Conservation (phyloP, 2,797 vertebrate genomes). For the Lacerta agilis region DNA sequence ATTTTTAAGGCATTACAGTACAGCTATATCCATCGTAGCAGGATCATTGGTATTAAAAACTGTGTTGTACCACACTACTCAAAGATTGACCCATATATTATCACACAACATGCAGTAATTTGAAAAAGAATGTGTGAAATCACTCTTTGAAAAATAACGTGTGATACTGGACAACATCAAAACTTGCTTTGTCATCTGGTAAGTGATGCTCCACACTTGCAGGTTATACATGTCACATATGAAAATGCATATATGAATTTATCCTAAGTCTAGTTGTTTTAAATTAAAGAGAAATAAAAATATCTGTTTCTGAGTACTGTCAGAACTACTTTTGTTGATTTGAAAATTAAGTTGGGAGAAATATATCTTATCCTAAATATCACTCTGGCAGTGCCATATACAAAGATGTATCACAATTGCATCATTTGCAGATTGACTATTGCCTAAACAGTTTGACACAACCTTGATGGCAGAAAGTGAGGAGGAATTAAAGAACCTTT, state of each 20-base stretch:
- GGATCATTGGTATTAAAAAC: neutral
- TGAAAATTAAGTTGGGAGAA: neutral
- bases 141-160: neutral
- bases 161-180: neutral
- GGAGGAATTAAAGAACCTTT: too few species aligned
- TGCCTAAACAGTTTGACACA: neutral
- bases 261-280: conserved; percentile 21
- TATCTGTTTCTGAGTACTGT: neutral
- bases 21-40: neutral
- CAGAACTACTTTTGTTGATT: conserved; percentile 2
- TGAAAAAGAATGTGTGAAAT: neutral
- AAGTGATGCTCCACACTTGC: neutral
- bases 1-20: too few species aligned
- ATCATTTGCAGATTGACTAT: neutral
- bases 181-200: neutral
- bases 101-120: neutral
- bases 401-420: conserved; percentile 8
- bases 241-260: neutral
- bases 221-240: neutral
- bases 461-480: too few species aligned
- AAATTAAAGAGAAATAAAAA: neutral
- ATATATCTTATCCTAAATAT: conserved; percentile 15
- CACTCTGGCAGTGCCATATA: neutral
- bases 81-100: neutral
- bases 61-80: neutral